A percentile compares a stretch with the other conserved stretches of the same genome.
Conservation (phyloP, 2,113 vertebrate species). For the Tachuris rubrigastra region DNA sequence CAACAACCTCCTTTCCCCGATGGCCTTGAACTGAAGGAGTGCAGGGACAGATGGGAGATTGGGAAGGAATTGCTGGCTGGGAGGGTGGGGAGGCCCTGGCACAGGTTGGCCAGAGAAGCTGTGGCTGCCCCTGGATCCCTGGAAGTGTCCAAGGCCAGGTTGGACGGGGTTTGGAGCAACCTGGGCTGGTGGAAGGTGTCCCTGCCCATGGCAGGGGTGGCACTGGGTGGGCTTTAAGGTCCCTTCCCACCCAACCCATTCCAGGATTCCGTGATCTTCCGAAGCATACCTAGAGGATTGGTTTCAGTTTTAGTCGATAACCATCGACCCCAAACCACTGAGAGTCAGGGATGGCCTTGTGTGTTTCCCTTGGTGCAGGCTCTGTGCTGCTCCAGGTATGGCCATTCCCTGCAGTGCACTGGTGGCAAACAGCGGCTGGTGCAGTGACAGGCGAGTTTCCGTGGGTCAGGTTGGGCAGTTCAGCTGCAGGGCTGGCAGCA, state of each 20-base stretch:
- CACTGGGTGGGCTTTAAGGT: fast-evolving
- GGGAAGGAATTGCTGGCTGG: neutral
- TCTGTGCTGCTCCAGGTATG: neutral
- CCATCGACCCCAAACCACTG: neutral
- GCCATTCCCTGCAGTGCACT: neutral
- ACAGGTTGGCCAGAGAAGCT: neutral
- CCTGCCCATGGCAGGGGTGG: neutral
- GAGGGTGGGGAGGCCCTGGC: neutral
- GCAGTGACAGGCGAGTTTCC: neutral
- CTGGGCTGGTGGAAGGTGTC: neutral
- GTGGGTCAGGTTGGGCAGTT: neutral
- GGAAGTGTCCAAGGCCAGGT: neutral
- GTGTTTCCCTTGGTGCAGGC: neutral
- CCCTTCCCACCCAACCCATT: neutral
- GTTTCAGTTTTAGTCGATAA: too few relatives aligned
- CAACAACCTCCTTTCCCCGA: neutral
- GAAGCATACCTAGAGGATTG: neutral
- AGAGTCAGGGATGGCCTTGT: neutral
- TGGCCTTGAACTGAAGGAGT: neutral
- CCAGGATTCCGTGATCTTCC: neutral
- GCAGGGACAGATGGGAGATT: fast-evolving
- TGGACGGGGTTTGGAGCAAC: too few relatives aligned
- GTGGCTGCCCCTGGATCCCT: neutral
- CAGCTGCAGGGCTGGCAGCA: neutral
- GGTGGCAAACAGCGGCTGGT: neutral